Conservation (phyloP, 37 sponge, comb jelly and placozoan species). For the Halichondria panicea region DNA sequence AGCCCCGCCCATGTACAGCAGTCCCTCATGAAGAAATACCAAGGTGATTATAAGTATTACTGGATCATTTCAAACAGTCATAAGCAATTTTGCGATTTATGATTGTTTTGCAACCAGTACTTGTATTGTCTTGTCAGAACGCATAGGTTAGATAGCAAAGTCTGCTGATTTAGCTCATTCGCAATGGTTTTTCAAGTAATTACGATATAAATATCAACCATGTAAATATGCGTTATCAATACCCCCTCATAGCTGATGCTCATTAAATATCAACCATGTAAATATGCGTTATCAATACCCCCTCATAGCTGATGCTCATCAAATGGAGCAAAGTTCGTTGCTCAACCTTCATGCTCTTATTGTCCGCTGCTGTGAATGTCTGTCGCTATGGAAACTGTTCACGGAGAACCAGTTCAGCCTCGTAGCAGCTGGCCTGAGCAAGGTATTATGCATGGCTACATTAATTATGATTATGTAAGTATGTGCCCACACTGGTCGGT, state of each 20-base stretch:
- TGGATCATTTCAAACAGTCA: no score
- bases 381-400: constrained; percentile 88
- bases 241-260: background rate
- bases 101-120: no score
- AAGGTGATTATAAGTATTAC: no score
- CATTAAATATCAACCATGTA: background rate
- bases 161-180: background rate
- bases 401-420: constrained; percentile 79
- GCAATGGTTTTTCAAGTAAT: no score
- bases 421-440: constrained; percentile 42
- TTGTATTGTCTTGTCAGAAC: no score
- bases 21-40: constrained; percentile 44
- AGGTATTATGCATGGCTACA: constrained; percentile 27
- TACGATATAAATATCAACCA: background rate
- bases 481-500: no score
- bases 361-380: constrained; percentile 69
- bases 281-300: background rate
- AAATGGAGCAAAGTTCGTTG: constrained; percentile 62
- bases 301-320: constrained; percentile 63
- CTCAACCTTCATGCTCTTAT: constrained; percentile 65
- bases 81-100: no score
- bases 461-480: background rate
- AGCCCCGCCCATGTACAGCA: constrained; percentile 54
- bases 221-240: background rate
- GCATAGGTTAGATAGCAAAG: background rate